phyloP scores from a whole-genome alignment of 2,113 vertebrate genomes.

The Pseudopodoces humilis region DNA sequence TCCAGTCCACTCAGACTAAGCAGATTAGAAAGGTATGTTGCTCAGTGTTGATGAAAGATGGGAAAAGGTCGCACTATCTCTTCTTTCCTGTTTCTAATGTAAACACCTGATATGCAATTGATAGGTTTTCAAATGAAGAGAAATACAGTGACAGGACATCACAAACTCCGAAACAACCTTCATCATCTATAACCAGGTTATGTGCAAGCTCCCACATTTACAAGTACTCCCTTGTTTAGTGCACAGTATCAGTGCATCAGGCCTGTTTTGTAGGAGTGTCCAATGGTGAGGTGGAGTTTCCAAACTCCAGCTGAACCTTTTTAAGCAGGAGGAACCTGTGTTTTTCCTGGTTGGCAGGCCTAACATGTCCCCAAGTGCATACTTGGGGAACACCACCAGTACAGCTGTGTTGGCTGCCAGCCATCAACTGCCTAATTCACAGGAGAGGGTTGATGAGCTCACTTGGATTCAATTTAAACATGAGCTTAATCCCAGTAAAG shows the following conservation, averaged over 20 bases:
- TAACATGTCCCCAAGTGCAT: background rate
- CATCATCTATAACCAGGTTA: background rate
- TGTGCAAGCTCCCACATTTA: background rate
- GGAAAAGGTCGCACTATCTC: background rate
- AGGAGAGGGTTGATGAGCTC: background rate
- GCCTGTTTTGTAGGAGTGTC: background rate
- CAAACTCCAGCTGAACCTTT: background rate
- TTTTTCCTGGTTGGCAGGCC: background rate
- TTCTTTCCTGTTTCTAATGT: background rate
- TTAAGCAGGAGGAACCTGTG: background rate
- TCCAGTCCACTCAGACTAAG: background rate
- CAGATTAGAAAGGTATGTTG: background rate
- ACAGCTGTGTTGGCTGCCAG: conserved; percentile 10
- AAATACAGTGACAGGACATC: background rate
- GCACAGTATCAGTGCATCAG: background rate
- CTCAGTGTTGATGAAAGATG: background rate
- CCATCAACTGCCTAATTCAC: background rate
- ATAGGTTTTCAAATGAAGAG: background rate
- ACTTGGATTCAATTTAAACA: background rate
- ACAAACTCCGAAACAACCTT: background rate
- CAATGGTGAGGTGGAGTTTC: background rate
- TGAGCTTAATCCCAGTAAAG: background rate
- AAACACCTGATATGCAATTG: background rate
- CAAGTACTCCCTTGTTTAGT: background rate
- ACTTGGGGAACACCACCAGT: background rate